Conservation (phyloP, 2,888 invertebrate genomes). For the Cantharis nigra region DNA sequence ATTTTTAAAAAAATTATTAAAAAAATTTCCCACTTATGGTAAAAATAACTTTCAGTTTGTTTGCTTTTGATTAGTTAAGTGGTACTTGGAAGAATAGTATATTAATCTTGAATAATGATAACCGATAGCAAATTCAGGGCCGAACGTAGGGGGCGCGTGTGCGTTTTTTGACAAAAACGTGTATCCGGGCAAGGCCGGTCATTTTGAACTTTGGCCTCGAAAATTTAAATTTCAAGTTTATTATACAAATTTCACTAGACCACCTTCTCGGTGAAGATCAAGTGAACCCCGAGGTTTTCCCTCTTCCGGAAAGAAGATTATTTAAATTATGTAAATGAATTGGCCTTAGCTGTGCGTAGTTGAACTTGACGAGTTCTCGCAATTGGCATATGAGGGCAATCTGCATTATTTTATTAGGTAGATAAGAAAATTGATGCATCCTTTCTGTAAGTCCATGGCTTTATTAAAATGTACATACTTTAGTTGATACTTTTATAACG, state of each 20-base stretch:
- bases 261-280: neutral
- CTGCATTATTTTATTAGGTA: conserved; percentile 1
- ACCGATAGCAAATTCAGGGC: neutral
- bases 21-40: neutral
- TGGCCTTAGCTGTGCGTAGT: neutral
- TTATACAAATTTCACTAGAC: neutral
- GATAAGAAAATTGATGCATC: conserved; percentile 13
- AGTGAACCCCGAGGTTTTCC: neutral
- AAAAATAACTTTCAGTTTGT: neutral
- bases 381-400: neutral
- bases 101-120: neutral
- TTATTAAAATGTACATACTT: neutral
- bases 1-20: neutral
- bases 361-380: neutral
- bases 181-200: neutral
- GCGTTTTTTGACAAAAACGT: neutral
- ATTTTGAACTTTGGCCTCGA: neutral
- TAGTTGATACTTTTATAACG: neutral
- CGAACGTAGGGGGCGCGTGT: neutral
- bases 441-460: neutral
- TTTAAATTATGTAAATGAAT: neutral
- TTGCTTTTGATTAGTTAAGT: neutral
- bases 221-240: neutral
- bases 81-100: neutral
- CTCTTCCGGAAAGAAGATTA: neutral